Percentiles rank a stretch among this genome's conserved stretches.
These are phyloP conservation scores for Deladenus siricidicola DNA, from an alignment of 2,888 invertebrate species.

Conservation along the genomic window DNA sequence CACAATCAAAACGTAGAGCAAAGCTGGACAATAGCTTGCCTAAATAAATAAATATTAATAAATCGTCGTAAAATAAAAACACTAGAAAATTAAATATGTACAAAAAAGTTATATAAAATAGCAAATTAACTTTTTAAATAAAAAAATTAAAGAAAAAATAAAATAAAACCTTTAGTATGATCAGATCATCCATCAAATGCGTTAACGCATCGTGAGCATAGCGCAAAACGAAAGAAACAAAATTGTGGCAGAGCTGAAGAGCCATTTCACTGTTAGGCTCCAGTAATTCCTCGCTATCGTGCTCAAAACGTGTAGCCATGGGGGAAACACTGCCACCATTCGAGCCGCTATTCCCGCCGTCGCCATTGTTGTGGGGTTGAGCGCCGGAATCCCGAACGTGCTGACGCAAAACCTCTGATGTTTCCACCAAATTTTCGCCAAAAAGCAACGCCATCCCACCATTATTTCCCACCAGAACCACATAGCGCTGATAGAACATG, in stretches of 20 bases:
- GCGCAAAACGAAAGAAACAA: conserved; percentile 9
- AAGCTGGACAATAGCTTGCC: conserved; percentile 14
- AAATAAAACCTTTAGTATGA: conserved; percentile 8
- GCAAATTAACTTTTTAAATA: too few relatives aligned
- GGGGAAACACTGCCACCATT: neutral
- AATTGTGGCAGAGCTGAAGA: conserved; percentile 14
- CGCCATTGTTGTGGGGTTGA: too few relatives aligned
- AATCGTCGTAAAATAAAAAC: too few relatives aligned
- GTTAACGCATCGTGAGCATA: conserved; percentile 12
- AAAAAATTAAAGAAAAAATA: too few relatives aligned
- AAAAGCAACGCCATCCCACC: neutral
- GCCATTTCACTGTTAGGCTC: neutral
- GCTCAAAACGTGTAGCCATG: too few relatives aligned
- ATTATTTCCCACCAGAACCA: neutral
- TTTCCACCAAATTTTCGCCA: neutral
- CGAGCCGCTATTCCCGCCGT: neutral
- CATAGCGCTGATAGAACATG: conserved; percentile 7
- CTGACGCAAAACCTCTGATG: neutral
- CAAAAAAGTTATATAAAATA: too few relatives aligned
- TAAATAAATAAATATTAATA: neutral
- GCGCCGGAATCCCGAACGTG: too few relatives aligned
- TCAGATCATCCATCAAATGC: conserved; percentile 13
- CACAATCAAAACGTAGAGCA: conserved; percentile 18
- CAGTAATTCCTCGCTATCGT: neutral
- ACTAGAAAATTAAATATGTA: too few relatives aligned